phyloP scores from a whole-genome alignment of 2,113 vertebrate species.

The Aptenodytes patagonicus region DNA sequence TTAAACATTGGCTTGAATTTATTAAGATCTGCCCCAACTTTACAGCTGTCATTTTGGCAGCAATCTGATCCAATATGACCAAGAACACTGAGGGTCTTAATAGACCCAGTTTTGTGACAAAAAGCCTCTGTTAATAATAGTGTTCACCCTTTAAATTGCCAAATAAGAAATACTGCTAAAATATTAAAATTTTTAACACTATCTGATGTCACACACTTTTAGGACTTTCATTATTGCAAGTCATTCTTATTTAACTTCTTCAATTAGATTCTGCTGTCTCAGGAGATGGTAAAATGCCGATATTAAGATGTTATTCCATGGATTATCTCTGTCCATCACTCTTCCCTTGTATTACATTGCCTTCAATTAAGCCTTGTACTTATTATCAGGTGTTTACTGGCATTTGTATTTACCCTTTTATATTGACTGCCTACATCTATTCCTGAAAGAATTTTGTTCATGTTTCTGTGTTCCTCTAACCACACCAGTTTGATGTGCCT shows the following conservation, averaged over 20 bases:
- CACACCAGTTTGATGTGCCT: not conserved
- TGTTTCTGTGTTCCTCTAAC: not conserved
- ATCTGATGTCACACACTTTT: not conserved
- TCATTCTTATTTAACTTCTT: not conserved
- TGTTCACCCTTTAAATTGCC: not conserved
- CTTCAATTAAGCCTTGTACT: not conserved
- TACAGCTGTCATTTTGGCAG: not conserved
- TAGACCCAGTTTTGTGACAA: not conserved
- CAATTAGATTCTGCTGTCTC: not conserved
- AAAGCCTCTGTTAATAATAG: not conserved
- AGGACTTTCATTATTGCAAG: not conserved
- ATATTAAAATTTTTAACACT: not conserved
- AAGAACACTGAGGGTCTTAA: not conserved
- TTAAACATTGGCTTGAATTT: not conserved
- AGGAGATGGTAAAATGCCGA: not conserved
- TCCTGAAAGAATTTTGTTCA: not conserved
- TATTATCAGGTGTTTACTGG: not conserved
- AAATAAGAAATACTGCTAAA: not conserved
- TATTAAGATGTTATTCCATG: not conserved
- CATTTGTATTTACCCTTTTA: not conserved
- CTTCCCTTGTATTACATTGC: not conserved
- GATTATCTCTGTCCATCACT: not conserved
- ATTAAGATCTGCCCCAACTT: not conserved
- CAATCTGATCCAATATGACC: not conserved
- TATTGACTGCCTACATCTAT: not conserved